Base-by-base conservation (phyloP, 2,113 vertebrate species). In the Lamprotornis superbus region DNA sequence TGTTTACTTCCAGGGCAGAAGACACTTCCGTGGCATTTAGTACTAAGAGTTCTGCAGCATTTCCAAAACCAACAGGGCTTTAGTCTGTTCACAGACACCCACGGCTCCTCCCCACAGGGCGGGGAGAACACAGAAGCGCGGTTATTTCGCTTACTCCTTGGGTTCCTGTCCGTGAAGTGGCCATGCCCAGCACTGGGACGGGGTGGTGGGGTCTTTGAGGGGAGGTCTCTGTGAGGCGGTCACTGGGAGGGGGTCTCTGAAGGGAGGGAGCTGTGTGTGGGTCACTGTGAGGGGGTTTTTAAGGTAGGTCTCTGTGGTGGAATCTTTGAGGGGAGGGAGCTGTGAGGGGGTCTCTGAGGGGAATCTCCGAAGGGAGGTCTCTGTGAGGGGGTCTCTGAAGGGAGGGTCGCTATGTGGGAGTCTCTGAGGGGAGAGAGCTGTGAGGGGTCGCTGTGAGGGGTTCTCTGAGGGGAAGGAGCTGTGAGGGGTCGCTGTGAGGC, bases 61-160 rank as follows among this genome's bases (percentile, higher is more conserved):
- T 49, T 14, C 44, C 30, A 39, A 39, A 53, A 15, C 7, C 35
- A 49, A 27, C 0, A 0, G 19, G 2, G 8, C 7, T 1, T 14
- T 8, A 47, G 4, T 9, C 28, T 35, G 8, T 21, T 39, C 73
- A 19, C 20, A 20, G n/a, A 24, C 47, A 80, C 12, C 11, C 16
- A 10, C 1, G 3, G 27, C 33, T 59, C 46, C 64, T 33, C 42
- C 31, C 30, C 30, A 6, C 12, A 42, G 55, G 35, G 33, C 4
- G 7, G 15, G 31, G 37, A 82, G 56, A 84, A 85, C n/a, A 0
- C 3, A 22, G 8, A 46, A 60, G 9, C 47, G n/a, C 1, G 7
- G 7, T 44, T 22, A 27, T 5, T 73, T 50, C 1, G 13, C 39
- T 87, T 55, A 23, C 15, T 20, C 33, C n/a, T 57, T 39, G 3